Evolutionary conservation across 2,113 vertebrate species (phyloP).

Genomic region (Barbus barbus): DNA sequence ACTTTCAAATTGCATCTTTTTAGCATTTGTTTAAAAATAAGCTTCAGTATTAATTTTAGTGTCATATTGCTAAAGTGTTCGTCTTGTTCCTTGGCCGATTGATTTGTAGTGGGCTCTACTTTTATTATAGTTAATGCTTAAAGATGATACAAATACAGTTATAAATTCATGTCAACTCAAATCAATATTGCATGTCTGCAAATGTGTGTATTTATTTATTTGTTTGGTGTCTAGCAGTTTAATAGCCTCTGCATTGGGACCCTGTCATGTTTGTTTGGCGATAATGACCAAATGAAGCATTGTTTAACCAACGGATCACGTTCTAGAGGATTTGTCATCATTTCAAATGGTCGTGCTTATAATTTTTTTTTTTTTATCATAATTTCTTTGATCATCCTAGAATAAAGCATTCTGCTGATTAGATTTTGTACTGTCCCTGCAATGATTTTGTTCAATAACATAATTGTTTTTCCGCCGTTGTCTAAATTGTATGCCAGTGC

Average conservation of each 20-base stretch:
- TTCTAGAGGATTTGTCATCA: slow-evolving; percentile 7
- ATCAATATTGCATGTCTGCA: background rate
- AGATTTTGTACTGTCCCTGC: slow-evolving; percentile 23
- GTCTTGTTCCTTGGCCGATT: background rate
- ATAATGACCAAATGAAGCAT: background rate
- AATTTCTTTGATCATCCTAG: slow-evolving; percentile 24
- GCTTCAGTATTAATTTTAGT: background rate
- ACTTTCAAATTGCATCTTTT: background rate
- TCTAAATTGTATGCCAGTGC: slow-evolving; percentile 42
- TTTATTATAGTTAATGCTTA: background rate
- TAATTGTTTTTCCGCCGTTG: slow-evolving; percentile 53
- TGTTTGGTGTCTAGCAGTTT: background rate
- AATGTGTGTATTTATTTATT: background rate
- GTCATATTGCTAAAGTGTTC: background rate
- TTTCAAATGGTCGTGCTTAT: background rate
- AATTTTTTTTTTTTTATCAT: slow-evolving; percentile 32
- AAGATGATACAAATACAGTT: background rate
- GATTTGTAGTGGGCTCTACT: background rate
- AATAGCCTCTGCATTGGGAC: background rate
- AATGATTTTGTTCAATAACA: slow-evolving; percentile 35
- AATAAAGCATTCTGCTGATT: slow-evolving; percentile 31
- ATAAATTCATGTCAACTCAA: background rate
- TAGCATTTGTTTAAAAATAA: background rate
- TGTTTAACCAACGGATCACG: background rate
- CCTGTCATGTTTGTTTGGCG: background rate